phyloP scores from a whole-genome alignment of 1,140 invertebrate species.

The Leptinotarsa lineolata region DNA sequence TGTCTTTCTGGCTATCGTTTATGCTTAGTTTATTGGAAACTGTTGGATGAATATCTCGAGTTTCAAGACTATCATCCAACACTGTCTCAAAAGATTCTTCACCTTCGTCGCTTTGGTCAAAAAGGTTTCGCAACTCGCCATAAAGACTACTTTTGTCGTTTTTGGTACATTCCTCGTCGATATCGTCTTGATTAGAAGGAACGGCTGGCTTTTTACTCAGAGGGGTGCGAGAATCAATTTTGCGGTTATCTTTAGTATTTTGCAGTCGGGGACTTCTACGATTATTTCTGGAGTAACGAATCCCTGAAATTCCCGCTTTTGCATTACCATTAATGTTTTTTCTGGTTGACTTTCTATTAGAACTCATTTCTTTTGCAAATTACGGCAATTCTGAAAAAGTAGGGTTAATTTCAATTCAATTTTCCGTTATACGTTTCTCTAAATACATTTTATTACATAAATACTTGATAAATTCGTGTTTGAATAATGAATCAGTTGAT shows the following conservation, averaged over 20 bases:
- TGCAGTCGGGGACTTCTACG: background rate
- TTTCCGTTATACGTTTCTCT: too few relatives aligned
- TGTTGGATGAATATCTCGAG: background rate
- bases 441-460: too few relatives aligned
- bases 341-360: background rate
- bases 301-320: background rate
- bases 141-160: background rate
- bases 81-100: background rate
- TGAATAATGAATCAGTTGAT: too few relatives aligned
- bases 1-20: too few relatives aligned
- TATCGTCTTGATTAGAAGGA: background rate
- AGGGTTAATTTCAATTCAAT: background rate
- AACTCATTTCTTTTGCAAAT: background rate
- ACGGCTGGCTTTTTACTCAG: background rate
- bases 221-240: background rate
- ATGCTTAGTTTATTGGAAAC: background rate
- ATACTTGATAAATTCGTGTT: too few relatives aligned
- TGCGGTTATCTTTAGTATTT: background rate
- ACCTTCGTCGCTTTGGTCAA: background rate
- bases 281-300: background rate
- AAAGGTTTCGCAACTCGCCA: background rate
- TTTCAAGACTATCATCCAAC: background rate
- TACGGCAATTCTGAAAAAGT: background rate
- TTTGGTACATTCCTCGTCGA: background rate
- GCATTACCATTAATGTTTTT: background rate